Evolutionary conservation across 2,797 vertebrate species (phyloP), one percentile per base, ranked within the genome.

Genomic region (Gobionotothen gibberifrons): DNA sequence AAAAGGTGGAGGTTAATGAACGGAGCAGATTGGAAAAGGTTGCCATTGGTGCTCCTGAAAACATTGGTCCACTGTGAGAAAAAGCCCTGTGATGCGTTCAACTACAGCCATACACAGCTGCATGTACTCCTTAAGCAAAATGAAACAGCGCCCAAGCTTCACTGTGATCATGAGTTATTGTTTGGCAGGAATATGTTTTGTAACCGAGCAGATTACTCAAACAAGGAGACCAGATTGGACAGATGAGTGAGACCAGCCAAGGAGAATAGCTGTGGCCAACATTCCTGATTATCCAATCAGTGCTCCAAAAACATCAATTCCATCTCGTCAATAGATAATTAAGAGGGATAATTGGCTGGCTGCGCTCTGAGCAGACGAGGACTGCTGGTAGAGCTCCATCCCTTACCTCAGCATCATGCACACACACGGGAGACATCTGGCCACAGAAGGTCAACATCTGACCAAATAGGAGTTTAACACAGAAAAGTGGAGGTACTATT

Each of bases 321-420:
- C 83, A 90, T 85, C 90, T 90, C 77, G 89, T 94, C 93, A 91
- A 93, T 94, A 93, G 87, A 93, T 93, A 92, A 94, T 94, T 94
- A 93, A 93, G 91, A 91, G 85, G 90, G 88, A 89, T 93, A 93
- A 94, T 93, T 93, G 89, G 86, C 90, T 90, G 82, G 74, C 83
- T 85, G 77, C 67, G 73, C 80, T 83, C 76, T 77, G 82, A 79
- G 89, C 83, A 84, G 89, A 91, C 88, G 46, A 81, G 82, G 76
- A 56, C 54, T 69, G 78, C 79, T 88, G 87, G 90, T 87, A 77
- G 74, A 74, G 74, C 82, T 88, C 85, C 87, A 88, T 87, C 72
- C 63, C 82, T 81, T 85, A 86, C 73, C 68, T 86, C 83, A 87
- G 86, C 78, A 69, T 77, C 46, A 16, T 48, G 42, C 64, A 60